phyloP scores from a whole-genome alignment of 2,113 vertebrate species.

The Mustela nigripes region DNA sequence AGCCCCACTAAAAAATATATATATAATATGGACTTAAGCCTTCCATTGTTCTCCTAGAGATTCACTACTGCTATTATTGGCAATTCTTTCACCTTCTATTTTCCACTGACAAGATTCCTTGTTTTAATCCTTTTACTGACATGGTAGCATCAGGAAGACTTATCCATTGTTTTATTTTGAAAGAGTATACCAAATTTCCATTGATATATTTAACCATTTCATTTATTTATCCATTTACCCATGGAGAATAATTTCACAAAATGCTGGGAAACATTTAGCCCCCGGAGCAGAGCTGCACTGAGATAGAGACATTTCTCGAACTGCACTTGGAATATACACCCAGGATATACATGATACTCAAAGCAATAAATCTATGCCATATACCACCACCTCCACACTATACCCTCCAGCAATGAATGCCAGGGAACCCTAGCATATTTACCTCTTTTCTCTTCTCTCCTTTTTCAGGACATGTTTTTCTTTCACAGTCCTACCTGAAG shows the following conservation, averaged over 20 bases:
- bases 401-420: fast-evolving
- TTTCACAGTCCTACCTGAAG: background rate
- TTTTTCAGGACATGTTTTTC: background rate
- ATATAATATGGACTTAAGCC: background rate
- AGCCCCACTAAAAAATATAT: background rate
- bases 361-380: background rate
- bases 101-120: background rate
- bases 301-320: background rate
- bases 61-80: background rate
- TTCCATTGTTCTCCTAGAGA: background rate
- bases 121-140: conserved; percentile 38
- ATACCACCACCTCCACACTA: background rate
- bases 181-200: background rate
- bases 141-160: background rate
- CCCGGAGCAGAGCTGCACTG: background rate
- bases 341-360: background rate
- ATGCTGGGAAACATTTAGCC: background rate
- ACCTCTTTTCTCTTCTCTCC: background rate
- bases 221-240: background rate
- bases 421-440: background rate
- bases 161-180: background rate
- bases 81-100: background rate
- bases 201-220: background rate
- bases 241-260: background rate
- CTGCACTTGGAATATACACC: background rate